phyloP scores from a whole-genome alignment of 2,797 vertebrate species.

The Gadopsis bispinosus region DNA sequence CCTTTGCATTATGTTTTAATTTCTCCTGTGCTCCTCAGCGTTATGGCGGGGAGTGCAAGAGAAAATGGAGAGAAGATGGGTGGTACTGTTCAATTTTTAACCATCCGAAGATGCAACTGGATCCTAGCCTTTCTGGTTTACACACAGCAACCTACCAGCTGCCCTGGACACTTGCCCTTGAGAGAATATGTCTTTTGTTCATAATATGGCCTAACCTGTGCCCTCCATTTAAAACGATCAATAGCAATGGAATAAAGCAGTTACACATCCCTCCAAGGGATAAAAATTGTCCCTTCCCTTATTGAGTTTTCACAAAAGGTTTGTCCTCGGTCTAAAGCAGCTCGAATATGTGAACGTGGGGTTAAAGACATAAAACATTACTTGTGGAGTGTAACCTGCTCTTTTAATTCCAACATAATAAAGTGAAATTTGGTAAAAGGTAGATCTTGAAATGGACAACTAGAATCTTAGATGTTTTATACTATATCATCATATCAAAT shows the following conservation, averaged over 20 bases:
- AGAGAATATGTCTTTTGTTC: conserved; percentile 72
- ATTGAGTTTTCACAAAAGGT: conserved; percentile 75
- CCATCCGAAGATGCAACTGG: conserved; percentile 42
- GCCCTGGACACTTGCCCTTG: conserved; percentile 56
- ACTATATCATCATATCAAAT: background rate
- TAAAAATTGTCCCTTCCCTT: conserved; percentile 62
- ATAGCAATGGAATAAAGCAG: conserved; percentile 76
- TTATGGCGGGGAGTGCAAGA: conserved; percentile 50
- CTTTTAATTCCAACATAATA: conserved; percentile 18
- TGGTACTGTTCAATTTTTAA: conserved; percentile 76
- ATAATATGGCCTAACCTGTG: conserved; percentile 55
- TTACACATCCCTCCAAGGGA: conserved; percentile 60
- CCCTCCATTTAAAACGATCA: conserved; percentile 73
- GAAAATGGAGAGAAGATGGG: conserved; percentile 49
- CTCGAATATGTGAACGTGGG: conserved; percentile 55
- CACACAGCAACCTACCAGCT: conserved; percentile 55
- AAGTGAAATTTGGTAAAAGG: conserved; percentile 1
- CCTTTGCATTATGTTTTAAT: conserved; percentile 86
- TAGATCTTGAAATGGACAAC: background rate
- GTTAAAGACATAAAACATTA: conserved; percentile 55
- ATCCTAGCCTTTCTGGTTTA: conserved; percentile 63
- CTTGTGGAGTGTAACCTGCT: conserved; percentile 11
- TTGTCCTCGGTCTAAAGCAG: conserved; percentile 49
- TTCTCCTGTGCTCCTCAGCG: conserved; percentile 68
- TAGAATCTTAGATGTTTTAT: conserved; percentile 1